Evolutionary conservation across 2,797 vertebrate genomes (phyloP).

Genomic region (Amazona ochrocephala): DNA sequence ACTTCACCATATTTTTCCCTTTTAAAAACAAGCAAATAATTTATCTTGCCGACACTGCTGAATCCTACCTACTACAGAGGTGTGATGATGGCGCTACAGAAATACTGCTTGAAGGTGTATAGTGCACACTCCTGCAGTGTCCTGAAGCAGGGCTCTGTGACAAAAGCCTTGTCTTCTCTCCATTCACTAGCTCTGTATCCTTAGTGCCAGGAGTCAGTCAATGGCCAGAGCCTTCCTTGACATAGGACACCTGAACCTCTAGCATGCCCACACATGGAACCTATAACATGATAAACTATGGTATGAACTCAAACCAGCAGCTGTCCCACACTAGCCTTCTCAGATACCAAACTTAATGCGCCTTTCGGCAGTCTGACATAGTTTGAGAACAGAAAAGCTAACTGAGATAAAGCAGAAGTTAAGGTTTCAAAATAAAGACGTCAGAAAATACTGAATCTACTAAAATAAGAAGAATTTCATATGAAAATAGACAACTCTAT

Average conservation of each 20-base stretch:
- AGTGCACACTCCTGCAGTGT: background rate
- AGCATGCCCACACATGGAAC: accelerated
- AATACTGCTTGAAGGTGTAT: background rate
- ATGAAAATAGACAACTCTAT: background rate
- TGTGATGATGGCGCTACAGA: background rate
- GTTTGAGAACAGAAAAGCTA: background rate
- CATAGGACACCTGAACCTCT: background rate
- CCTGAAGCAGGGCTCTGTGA: background rate
- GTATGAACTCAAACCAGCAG: background rate
- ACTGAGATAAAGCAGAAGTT: background rate
- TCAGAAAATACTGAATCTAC: background rate
- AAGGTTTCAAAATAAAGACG: background rate
- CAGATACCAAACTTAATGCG: accelerated
- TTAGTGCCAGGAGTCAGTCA: background rate
- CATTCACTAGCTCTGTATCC: background rate
- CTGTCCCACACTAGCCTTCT: background rate
- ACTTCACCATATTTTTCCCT: background rate
- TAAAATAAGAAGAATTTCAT: background rate
- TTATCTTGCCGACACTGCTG: background rate
- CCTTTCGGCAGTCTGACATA: background rate
- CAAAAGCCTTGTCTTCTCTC: background rate
- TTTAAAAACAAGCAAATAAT: background rate
- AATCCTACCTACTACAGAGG: background rate
- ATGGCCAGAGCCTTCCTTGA: background rate
- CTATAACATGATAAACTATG: background rate